A percentile compares a stretch with the other conserved stretches of the same genome.
Evolutionary conservation across 1,140 invertebrate species (phyloP).

Genomic region (Atopsyche davidsoni): DNA sequence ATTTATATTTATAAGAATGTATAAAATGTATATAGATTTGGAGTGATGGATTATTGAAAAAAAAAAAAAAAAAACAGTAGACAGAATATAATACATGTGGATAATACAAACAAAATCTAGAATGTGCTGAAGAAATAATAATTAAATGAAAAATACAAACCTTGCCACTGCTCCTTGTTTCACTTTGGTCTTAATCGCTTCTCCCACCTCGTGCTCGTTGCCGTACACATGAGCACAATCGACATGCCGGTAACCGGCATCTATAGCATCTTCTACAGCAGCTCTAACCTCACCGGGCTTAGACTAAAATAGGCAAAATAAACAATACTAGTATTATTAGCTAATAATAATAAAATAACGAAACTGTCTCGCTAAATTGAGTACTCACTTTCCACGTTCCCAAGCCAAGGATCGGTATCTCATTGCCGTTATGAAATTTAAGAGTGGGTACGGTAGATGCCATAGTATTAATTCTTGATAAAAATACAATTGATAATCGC

Average conservation of each 20-base stretch:
- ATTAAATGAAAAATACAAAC: slow-evolving; percentile 31
- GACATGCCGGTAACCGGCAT: slow-evolving; percentile 74
- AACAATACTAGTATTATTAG: slow-evolving; percentile 1
- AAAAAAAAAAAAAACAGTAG: neutral
- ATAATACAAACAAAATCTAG: neutral
- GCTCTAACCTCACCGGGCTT: slow-evolving; percentile 63
- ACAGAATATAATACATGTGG: slow-evolving; percentile 2
- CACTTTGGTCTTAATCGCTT: slow-evolving; percentile 59
- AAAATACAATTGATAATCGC: neutral
- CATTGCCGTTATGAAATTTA: slow-evolving; percentile 6
- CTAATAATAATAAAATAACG: slow-evolving; percentile 7
- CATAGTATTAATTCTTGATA: neutral
- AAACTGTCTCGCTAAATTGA: slow-evolving; percentile 3
- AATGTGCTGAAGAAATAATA: neutral
- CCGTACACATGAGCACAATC: slow-evolving; percentile 76
- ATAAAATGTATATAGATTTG: too few relatives aligned
- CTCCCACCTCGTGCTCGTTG: slow-evolving; percentile 72
- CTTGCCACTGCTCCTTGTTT: slow-evolving; percentile 60
- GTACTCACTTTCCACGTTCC: slow-evolving; percentile 70
- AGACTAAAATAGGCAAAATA: slow-evolving; percentile 49
- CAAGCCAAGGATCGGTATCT: slow-evolving; percentile 56
- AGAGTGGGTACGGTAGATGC: neutral
- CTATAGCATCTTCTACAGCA: slow-evolving; percentile 71
- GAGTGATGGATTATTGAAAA: too few relatives aligned
- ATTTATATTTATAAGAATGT: too few relatives aligned